phyloP scores from a whole-genome alignment of 2,113 vertebrate genomes.

The Tylochromis polylepis region DNA sequence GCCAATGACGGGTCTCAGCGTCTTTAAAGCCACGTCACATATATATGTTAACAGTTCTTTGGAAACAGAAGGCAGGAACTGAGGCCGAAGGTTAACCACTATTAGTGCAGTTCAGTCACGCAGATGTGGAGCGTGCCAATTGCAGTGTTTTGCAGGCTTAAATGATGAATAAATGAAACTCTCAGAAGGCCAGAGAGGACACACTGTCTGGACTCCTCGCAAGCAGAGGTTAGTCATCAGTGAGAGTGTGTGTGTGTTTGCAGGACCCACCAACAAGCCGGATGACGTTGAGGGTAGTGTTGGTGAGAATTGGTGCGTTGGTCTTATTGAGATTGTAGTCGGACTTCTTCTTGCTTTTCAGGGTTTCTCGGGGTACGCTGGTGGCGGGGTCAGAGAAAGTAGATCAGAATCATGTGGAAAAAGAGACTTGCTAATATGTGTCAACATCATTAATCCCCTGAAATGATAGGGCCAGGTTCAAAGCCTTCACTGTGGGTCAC shows the following conservation, averaged over 20 bases:
- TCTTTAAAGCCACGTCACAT: constrained; percentile 6
- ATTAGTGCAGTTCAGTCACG: constrained; percentile 41
- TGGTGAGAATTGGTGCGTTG: constrained; percentile 94
- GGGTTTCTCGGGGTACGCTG: constrained; percentile 88
- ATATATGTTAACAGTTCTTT: not conserved
- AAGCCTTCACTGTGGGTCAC: constrained; percentile 11
- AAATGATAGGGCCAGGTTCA: not conserved
- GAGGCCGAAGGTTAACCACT: constrained; percentile 42
- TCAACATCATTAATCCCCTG: constrained; percentile 20
- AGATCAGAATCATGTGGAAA: not conserved
- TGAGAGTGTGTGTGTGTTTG: not conserved
- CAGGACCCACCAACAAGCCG: constrained; percentile 90
- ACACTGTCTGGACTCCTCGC: not conserved
- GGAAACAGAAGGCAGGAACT: constrained; percentile 26
- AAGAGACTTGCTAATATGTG: not conserved
- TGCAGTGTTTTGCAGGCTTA: constrained; percentile 26
- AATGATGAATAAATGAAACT: constrained; percentile 45
- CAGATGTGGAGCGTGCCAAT: not conserved
- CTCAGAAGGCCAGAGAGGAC: not conserved
- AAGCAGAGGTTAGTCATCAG: not conserved
- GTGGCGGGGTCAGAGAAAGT: not conserved
- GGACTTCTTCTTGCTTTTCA: constrained; percentile 88
- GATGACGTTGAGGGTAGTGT: constrained; percentile 96
- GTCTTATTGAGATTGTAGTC: constrained; percentile 93
- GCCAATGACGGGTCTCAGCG: not conserved